These are phyloP conservation scores for Sinelater perroti DNA, from an alignment of 2,888 invertebrate species.

Conservation along the genomic window DNA sequence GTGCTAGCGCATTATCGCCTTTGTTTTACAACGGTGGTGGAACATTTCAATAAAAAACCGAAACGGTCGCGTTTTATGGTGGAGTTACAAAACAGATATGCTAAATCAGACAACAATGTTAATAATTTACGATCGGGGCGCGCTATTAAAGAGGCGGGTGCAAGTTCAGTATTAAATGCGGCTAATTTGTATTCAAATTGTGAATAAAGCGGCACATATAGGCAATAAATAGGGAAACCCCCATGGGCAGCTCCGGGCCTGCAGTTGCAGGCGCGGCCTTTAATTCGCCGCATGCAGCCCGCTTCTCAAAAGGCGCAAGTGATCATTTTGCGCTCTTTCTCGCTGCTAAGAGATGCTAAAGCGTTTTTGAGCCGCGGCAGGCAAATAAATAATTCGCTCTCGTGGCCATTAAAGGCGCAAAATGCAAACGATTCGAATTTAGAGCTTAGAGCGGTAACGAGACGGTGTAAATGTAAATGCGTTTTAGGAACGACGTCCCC, in stretches of 20 bases:
- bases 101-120: slow-evolving; percentile 7
- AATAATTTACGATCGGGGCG: slow-evolving; percentile 4
- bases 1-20: too few species aligned
- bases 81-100: slow-evolving; percentile 5
- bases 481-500: too few species aligned
- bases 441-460: too few species aligned
- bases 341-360: too few species aligned
- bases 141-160: slow-evolving; percentile 13
- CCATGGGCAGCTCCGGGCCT: slow-evolving; percentile 36
- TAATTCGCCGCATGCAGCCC: slow-evolving; percentile 38
- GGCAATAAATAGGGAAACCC: slow-evolving; percentile 41
- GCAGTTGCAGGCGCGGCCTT: slow-evolving; percentile 40
- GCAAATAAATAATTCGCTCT: too few species aligned
- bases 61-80: slow-evolving; percentile 6
- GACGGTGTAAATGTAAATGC: too few species aligned
- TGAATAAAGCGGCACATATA: slow-evolving; percentile 40
- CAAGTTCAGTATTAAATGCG: slow-evolving; percentile 31
- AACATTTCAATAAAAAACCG: background rate
- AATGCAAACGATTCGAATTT: too few species aligned
- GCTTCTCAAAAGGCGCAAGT: slow-evolving; percentile 32
- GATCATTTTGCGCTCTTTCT: slow-evolving; percentile 23
- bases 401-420: too few species aligned
- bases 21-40: too few species aligned
- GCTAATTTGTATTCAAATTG: slow-evolving; percentile 41
- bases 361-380: too few species aligned